Base-by-base conservation (phyloP, 2,888 invertebrate species). In the Frankliniella fusca region DNA sequence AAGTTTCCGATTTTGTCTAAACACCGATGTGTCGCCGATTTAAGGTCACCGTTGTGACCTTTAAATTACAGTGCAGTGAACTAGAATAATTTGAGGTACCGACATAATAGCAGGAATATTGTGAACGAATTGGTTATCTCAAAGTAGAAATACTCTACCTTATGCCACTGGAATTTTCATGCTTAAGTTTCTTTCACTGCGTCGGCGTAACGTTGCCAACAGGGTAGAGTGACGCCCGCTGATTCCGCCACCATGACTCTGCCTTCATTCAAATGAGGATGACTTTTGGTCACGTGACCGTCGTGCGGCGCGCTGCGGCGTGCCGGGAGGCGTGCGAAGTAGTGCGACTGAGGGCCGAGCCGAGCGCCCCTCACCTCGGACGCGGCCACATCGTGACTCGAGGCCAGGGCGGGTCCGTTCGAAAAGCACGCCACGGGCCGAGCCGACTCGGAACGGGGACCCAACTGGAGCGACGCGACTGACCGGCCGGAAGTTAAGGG, bases 231-330 rank as follows among this genome's bases (percentile, higher is more conserved):
- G 38, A 38, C 38, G 38, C 38, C 38, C 38, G 38, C 5, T 38
- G 38, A 38, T 38, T 38, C 38, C 38, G 38, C 38, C 38, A 38
- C 70, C 70, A 11, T 76, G 70, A 27, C 70, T 23, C 9, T 27
- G 70, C 70, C 70, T 7, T 20, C n/a, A 76, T 76, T 76, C 70
- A 76, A 76, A 76, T 76, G 70, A 76, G 70, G 70, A 76, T 76
- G 70, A 76, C 70, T 76, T 23, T 76, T 76, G 70, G 70, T 76
- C 70, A 76, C 70, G 70, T 76, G 70, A 76, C 70, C 54, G 54
- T 54, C 54, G 54, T 54, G 54, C 15, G 54, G 18, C 54, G n/a
- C 23, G 23, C 9, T 23, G n/a, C 70, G 70, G 70, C n/a, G 70
- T 23, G 70, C 11, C 70, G 70, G 8, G 23, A 20, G 5, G 70